These are phyloP conservation scores for Tribolium castaneum DNA, from an alignment of 1,140 invertebrate genomes.

Conservation along the genomic window DNA sequence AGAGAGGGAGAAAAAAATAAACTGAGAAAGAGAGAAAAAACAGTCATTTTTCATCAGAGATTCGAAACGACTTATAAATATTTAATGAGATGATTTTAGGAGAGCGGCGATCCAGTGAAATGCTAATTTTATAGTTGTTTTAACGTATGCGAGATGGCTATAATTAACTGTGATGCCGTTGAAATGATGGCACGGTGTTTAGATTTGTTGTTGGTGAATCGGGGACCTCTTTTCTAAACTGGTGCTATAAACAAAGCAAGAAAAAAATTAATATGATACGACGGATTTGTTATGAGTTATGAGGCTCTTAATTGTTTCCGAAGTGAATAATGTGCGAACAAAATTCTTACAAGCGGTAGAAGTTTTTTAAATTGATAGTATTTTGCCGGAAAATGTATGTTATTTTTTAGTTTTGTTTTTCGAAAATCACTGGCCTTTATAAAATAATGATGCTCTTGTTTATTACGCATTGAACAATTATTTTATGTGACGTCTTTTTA, in stretches of 20 bases:
- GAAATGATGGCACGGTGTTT: neutral
- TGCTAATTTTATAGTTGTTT: slow-evolving; percentile 33
- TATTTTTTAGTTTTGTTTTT: too few relatives aligned
- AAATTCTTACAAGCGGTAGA: neutral
- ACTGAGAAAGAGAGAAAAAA: neutral
- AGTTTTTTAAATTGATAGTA: neutral
- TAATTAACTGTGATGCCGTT: slow-evolving; percentile 13
- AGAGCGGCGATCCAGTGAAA: slow-evolving; percentile 16
- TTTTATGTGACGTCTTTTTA: too few relatives aligned
- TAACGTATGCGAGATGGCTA: slow-evolving; percentile 6
- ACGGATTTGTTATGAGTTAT: neutral
- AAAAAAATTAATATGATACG: neutral
- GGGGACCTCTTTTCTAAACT: neutral
- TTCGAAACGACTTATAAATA: slow-evolving; percentile 13
- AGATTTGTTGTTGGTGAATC: neutral
- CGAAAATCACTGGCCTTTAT: too few relatives aligned
- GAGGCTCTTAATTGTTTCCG: neutral
- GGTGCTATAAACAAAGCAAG: neutral
- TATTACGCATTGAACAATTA: too few relatives aligned
- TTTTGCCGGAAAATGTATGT: neutral
- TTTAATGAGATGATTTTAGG: slow-evolving; percentile 26
- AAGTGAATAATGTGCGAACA: neutral
- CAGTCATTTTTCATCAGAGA: slow-evolving; percentile 6
- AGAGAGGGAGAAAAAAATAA: neutral
- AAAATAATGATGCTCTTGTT: too few relatives aligned